Conservation (phyloP, 2,797 vertebrate genomes). For the Pseudotriccus pelzelni region DNA sequence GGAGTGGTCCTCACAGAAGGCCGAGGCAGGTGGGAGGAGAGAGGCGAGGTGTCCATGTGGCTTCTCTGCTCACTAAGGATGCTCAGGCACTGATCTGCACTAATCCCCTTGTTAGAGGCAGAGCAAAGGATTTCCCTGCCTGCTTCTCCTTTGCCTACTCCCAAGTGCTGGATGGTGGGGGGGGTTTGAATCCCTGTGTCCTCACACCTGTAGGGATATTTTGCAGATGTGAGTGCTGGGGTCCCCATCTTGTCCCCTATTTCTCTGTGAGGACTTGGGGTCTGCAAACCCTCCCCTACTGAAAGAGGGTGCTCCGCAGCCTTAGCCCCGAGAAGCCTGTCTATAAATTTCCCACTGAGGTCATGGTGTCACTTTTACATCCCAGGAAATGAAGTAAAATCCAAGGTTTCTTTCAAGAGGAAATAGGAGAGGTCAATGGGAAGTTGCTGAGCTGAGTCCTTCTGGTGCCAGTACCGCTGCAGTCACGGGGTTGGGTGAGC, state of each 20-base stretch:
- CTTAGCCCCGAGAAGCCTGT: background rate
- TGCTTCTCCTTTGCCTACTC: background rate
- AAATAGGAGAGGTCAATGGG: background rate
- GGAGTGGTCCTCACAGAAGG: background rate
- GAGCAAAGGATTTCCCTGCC: conserved; percentile 46
- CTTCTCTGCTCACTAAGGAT: conserved; percentile 48
- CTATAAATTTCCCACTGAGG: background rate
- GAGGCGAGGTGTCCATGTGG: background rate
- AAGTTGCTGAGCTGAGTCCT: background rate
- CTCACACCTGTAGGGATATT: background rate
- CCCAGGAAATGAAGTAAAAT: background rate
- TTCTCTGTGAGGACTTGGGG: rapidly evolving
- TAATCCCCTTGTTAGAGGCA: conserved; percentile 54
- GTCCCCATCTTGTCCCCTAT: background rate
- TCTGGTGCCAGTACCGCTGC: background rate
- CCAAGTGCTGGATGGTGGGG: conserved; percentile 7
- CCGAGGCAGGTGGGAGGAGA: background rate
- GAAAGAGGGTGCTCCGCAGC: background rate
- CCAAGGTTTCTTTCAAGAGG: conserved; percentile 10
- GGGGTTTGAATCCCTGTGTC: background rate
- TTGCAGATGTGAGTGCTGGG: rapidly evolving
- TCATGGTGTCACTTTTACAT: background rate
- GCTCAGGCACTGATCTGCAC: conserved; percentile 20
- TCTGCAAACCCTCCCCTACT: background rate
- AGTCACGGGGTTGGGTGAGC: background rate